Percentiles rank a stretch among this genome's conserved stretches.
These are phyloP conservation scores for Phenganax marumi DNA, from an alignment of 92 coral and sea anemone genomes.

Conservation along the genomic window DNA sequence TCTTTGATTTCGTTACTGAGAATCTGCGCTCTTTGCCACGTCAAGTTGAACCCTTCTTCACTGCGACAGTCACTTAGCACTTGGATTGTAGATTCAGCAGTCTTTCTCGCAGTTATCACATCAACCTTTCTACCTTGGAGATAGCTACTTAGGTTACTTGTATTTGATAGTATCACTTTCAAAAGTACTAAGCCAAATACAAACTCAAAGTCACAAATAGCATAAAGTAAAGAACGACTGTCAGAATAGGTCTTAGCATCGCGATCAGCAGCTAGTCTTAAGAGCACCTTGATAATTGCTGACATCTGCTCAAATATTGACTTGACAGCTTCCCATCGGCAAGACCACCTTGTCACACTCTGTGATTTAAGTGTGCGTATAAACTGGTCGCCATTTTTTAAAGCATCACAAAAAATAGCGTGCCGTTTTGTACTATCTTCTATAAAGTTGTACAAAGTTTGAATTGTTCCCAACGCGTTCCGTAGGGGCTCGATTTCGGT, in stretches of 20 bases:
- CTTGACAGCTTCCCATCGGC: background rate
- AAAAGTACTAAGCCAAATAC: background rate
- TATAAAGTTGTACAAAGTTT: conserved; percentile 44
- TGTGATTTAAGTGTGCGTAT: background rate
- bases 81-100: too few species aligned
- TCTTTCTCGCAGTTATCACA: too few species aligned
- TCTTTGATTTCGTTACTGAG: conserved; percentile 21
- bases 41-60: too few species aligned
- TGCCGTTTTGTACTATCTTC: conserved; percentile 53
- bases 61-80: too few species aligned
- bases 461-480: conserved; percentile 38
- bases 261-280: background rate
- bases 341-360: conserved; percentile 6
- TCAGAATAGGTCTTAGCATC: background rate
- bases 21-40: conserved; percentile 41
- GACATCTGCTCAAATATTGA: background rate
- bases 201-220: conserved; percentile 5
- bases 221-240: background rate
- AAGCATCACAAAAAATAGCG: conserved; percentile 33
- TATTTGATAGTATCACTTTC: background rate
- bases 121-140: too few species aligned
- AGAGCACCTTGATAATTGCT: background rate
- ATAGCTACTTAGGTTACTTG: too few species aligned
- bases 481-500: conserved; percentile 45
- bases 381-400: conserved; percentile 23